Evolutionary conservation across 2,113 vertebrate genomes (phyloP).

Genomic region (Ceyx margarethae): DNA sequence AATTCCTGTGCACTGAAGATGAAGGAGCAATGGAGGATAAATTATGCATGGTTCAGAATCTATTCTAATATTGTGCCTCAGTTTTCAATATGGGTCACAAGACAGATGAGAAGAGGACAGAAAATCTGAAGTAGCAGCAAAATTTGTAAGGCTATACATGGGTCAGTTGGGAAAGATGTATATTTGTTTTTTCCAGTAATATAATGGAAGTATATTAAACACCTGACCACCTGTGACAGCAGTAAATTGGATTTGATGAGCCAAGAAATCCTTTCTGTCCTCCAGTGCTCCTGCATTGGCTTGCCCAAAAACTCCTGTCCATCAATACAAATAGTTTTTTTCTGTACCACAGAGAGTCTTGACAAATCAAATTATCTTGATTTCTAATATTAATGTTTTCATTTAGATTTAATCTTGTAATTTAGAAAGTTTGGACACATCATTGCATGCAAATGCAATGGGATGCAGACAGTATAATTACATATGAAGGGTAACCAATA

Average conservation of each 20-base stretch:
- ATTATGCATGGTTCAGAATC: not conserved
- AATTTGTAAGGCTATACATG: not conserved
- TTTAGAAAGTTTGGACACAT: not conserved
- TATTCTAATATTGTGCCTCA: not conserved
- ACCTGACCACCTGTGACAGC: not conserved
- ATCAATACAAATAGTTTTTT: not conserved
- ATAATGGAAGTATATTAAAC: not conserved
- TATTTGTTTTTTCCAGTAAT: not conserved
- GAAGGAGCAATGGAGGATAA: not conserved
- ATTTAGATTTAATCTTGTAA: not conserved
- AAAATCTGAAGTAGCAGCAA: not conserved
- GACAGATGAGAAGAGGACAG: not conserved
- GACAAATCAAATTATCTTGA: not conserved
- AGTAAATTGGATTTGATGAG: not conserved
- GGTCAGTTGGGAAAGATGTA: not conserved
- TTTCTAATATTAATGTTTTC: not conserved
- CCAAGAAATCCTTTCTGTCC: not conserved
- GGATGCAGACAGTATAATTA: not conserved
- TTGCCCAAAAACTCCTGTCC: not conserved
- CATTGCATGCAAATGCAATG: not conserved
- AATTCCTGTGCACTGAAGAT: not conserved
- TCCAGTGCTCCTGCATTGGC: not conserved
- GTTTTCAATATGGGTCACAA: not conserved
- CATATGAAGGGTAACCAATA: not conserved
- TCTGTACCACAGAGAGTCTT: not conserved